Percentiles rank a stretch among this genome's conserved stretches.
These are phyloP conservation scores for Cyclargus thomasi DNA, from an alignment of 1,140 invertebrate species.

Conservation along the genomic window DNA sequence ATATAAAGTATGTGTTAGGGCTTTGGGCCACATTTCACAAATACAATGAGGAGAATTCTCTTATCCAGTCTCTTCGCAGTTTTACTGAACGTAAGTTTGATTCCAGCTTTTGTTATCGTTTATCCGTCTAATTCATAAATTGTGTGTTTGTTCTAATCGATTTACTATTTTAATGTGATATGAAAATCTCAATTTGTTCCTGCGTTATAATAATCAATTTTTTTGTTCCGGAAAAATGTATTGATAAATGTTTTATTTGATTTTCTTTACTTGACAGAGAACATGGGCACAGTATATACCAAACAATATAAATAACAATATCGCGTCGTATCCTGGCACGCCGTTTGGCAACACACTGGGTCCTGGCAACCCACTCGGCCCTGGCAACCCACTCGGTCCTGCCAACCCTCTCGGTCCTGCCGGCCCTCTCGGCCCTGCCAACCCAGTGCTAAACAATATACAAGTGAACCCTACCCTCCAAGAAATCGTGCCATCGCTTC, in stretches of 20 bases:
- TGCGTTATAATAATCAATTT: too few relatives aligned
- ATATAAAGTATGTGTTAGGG: not conserved
- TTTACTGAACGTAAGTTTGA: not conserved
- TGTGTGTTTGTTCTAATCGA: too few relatives aligned
- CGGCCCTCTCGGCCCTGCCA: constrained; percentile 17
- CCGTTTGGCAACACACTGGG: not conserved
- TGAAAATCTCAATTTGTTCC: too few relatives aligned
- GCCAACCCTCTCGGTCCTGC: constrained; percentile 9
- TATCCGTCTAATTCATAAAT: not conserved
- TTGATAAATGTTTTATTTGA: not conserved
- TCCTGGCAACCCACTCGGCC: constrained; percentile 1
- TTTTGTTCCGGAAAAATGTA: too few relatives aligned
- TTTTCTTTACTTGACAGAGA: not conserved
- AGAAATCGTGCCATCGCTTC: constrained; percentile 48
- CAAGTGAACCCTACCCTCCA: constrained; percentile 44
- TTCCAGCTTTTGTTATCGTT: not conserved
- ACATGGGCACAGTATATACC: constrained; percentile 4
- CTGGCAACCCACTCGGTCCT: not conserved
- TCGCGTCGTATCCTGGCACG: not conserved
- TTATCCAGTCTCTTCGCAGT: not conserved
- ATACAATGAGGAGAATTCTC: not conserved
- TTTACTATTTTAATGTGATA: too few relatives aligned
- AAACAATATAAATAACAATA: not conserved
- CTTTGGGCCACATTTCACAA: not conserved
- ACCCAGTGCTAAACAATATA: constrained; percentile 30